Base-by-base conservation (phyloP, 2,888 invertebrate genomes). In the Asteroscopus sphinx region DNA sequence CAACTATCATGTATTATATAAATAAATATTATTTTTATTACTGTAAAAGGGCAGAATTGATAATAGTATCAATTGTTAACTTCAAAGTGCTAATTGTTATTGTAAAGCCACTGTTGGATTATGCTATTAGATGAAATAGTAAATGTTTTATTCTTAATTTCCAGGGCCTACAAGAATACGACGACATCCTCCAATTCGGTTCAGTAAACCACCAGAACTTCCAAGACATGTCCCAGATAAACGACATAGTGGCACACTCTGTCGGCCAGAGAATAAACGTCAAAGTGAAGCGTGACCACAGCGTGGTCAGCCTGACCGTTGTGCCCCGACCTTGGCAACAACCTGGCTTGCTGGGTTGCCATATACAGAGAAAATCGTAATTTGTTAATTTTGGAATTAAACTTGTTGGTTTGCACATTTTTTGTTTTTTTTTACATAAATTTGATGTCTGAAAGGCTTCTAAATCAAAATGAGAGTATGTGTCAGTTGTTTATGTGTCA, bases 261-360 rank as follows among this genome's bases (percentile, higher is more conserved):
- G 94, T 95, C 12, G 95, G 95, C 0, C 94, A 95, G 62, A 82
- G 89, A 16, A 79, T 96, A n/a, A 87, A 86, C 44, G 86, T 96
- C 1, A 92, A 91, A 77, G 86, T 97, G 17, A 75, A 77, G 53
- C 73, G 95, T 85, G 94, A 89, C 0, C 64, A 74, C 0, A 86
- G 94, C 36, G 82, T 95, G 6, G 69, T 96, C 7, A 94, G 94
- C 49, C 76, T 97, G 36, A 92, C 94, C 3, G 89, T 98, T 45
- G 95, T 95, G 9, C 98, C 98, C 0, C 95, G 95, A 68, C 95
- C 95, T 8, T 98, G 98, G 98, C 92, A 92, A 63, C 98, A 98
- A 45, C 96, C 96, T 55, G 97, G 97, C 0, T 87, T 98, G 51
- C 94, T 98, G 28, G 98, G 93, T 2, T 92, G 92, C 54, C 89